phyloP scores from a whole-genome alignment of 2,888 invertebrate species.

The Melitaea athalia region DNA sequence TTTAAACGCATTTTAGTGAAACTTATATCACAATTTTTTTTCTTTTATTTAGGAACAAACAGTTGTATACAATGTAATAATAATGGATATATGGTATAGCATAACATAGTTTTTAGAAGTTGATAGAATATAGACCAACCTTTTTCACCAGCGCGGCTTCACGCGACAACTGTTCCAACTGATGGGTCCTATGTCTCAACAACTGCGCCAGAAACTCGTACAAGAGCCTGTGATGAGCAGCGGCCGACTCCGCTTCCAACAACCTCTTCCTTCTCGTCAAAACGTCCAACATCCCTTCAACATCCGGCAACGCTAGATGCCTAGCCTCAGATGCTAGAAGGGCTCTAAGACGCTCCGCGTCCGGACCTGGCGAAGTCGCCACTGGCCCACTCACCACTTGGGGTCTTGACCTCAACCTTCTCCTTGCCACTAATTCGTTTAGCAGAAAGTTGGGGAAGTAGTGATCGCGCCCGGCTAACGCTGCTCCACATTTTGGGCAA shows the following conservation, averaged over 20 bases:
- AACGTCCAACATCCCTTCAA: conserved; percentile 91
- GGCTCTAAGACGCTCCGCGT: conserved; percentile 81
- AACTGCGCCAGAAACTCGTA: conserved; percentile 92
- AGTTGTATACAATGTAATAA: too few species aligned
- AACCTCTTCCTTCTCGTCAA: conserved; percentile 89
- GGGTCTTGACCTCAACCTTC: conserved; percentile 74
- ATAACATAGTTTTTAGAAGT: background rate
- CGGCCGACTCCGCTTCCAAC: conserved; percentile 90
- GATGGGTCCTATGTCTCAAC: conserved; percentile 84
- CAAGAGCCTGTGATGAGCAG: conserved; percentile 90
- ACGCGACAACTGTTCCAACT: conserved; percentile 79
- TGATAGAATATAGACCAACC: conserved; percentile 37
- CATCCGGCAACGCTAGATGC: conserved; percentile 87
- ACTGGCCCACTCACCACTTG: conserved; percentile 35
- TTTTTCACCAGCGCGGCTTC: conserved; percentile 88
- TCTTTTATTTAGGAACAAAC: too few species aligned
- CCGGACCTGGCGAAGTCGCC: conserved; percentile 36
- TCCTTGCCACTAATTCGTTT: conserved; percentile 89
- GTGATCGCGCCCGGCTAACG: conserved; percentile 85
- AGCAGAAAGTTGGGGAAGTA: conserved; percentile 94
- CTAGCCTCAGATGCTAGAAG: conserved; percentile 87
- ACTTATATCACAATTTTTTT: too few species aligned
- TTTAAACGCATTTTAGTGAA: too few species aligned
- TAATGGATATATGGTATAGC: too few species aligned
- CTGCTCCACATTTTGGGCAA: conserved; percentile 92